Percentiles rank a stretch among this genome's conserved stretches.
phyloP scores from a whole-genome alignment of 2,113 vertebrate species.

The Scolopax mira region DNA sequence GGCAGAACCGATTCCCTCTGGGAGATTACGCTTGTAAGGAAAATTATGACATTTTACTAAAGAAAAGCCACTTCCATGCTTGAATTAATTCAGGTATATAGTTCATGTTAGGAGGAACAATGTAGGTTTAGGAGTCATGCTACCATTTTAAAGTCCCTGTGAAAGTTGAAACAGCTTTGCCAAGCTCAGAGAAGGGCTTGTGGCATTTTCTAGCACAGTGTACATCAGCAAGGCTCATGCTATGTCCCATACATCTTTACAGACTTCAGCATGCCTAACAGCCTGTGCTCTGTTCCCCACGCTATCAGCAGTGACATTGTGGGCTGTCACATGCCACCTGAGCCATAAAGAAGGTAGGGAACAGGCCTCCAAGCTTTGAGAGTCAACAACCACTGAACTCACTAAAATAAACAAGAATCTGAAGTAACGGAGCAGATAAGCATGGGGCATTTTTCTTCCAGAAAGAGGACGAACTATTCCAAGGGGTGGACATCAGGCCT shows the following conservation, averaged over 20 bases:
- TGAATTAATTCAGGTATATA: neutral
- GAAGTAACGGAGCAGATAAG: neutral
- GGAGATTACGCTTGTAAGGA: neutral
- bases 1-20: neutral
- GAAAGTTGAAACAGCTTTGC: neutral
- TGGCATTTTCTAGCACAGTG: neutral
- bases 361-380: neutral
- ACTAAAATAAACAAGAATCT: neutral
- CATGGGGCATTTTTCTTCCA: accelerated
- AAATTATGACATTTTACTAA: neutral
- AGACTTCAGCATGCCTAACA: neutral
- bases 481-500: neutral
- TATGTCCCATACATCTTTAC: neutral
- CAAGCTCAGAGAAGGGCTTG: neutral
- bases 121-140: neutral
- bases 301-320: neutral
- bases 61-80: neutral
- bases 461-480: neutral
- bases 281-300: neutral
- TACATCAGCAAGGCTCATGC: neutral
- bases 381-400: neutral
- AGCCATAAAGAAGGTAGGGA: neutral
- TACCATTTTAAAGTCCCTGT: neutral
- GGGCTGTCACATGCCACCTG: neutral
- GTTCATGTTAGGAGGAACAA: neutral